Conservation (phyloP, 2,888 invertebrate genomes). For the Leptothorax acervorum region DNA sequence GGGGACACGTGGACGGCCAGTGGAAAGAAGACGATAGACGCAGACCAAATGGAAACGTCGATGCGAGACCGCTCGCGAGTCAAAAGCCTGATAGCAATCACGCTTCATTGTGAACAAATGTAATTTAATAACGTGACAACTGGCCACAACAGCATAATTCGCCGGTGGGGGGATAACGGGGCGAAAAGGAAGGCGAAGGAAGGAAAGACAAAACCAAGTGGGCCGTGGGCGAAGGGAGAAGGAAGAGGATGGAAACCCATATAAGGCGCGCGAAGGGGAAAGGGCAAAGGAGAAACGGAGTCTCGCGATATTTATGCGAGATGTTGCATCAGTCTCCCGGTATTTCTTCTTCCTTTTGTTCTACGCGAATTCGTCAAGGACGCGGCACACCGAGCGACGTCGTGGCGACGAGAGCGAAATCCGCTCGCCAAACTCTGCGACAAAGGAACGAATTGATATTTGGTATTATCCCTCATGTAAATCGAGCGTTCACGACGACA, state of each 20-base stretch:
- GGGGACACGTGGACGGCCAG: constrained; percentile 46
- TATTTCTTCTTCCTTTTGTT: constrained; percentile 70
- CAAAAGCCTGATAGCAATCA: constrained; percentile 74
- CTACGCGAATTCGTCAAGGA: constrained; percentile 62
- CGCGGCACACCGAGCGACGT: not conserved
- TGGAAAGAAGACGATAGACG: constrained; percentile 56
- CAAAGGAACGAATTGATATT: not conserved
- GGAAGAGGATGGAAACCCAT: constrained; percentile 18
- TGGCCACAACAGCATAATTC: constrained; percentile 75
- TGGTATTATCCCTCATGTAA: not conserved
- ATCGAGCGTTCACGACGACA: not conserved
- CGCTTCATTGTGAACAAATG: constrained; percentile 77
- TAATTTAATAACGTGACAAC: constrained; percentile 80
- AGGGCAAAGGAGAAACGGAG: constrained; percentile 47
- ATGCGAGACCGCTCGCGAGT: constrained; percentile 51
- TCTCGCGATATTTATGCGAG: constrained; percentile 72
- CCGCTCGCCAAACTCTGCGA: constrained; percentile 18
- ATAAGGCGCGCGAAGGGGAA: constrained; percentile 11
- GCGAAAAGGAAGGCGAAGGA: constrained; percentile 43
- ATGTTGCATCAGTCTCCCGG: constrained; percentile 71
- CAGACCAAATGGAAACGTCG: constrained; percentile 47
- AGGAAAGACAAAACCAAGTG: constrained; percentile 41
- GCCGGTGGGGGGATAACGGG: constrained; percentile 53
- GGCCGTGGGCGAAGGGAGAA: constrained; percentile 10
- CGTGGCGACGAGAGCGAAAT: constrained; percentile 31